Conservation (phyloP, 2,888 invertebrate species). For the Eledona agricola region DNA sequence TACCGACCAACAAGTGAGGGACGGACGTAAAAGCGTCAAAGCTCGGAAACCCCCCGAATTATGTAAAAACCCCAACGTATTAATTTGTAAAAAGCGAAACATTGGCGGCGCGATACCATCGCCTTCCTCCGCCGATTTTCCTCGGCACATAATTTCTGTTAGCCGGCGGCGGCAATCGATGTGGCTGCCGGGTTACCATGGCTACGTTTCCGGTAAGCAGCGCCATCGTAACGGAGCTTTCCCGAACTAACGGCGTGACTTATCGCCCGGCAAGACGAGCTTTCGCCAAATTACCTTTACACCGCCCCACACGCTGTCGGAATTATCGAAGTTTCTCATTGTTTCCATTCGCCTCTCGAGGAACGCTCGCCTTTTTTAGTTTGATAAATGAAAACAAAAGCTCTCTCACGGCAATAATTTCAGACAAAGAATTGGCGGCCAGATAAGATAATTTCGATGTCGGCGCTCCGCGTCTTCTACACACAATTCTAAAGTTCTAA, state of each 20-base stretch:
- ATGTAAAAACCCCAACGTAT: constrained; percentile 18
- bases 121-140: constrained; percentile 32
- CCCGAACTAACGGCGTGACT: constrained; percentile 47
- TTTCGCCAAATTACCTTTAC: constrained; percentile 43
- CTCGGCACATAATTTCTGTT: constrained; percentile 44
- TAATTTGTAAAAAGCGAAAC: constrained; percentile 27
- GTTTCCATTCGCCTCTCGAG: too few species aligned
- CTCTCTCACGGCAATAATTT: constrained; percentile 28
- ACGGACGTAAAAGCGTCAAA: too few species aligned
- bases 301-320: constrained; percentile 18
- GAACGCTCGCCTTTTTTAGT: constrained; percentile 29
- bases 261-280: constrained; percentile 45
- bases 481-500: constrained; percentile 4
- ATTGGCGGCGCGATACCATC: constrained; percentile 35
- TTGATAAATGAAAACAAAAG: constrained; percentile 34
- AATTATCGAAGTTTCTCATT: constrained; percentile 37
- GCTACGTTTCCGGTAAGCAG: constrained; percentile 71
- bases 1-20: too few species aligned
- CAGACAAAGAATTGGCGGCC: constrained; percentile 28
- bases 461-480: too few species aligned
- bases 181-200: constrained; percentile 71
- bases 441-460: constrained; percentile 29
- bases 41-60: constrained; percentile 10
- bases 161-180: constrained; percentile 68
- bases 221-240: constrained; percentile 52